These are phyloP conservation scores for Aspidoscelis tigris DNA, from an alignment of 2,113 vertebrate species.

Conservation along the genomic window DNA sequence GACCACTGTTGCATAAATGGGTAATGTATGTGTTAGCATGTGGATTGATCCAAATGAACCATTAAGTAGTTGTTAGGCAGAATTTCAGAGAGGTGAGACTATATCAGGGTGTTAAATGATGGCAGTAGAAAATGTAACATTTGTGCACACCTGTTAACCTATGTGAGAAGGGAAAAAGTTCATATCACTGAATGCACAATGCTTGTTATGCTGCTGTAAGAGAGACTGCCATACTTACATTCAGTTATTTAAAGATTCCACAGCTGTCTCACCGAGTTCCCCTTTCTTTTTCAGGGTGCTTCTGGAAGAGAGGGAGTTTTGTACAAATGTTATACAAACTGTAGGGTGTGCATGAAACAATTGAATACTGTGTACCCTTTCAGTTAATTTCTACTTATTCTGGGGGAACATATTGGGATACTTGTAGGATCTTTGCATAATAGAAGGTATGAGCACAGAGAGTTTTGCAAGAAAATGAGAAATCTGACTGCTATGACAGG, in stretches of 20 bases:
- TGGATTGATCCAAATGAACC: background rate
- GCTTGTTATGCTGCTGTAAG: background rate
- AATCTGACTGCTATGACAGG: background rate
- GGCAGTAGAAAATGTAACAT: background rate
- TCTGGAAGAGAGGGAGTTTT: too few relatives aligned
- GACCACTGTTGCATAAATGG: too few relatives aligned
- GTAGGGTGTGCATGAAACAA: too few relatives aligned
- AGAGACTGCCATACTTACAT: too few relatives aligned
- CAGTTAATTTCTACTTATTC: background rate
- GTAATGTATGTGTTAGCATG: background rate
- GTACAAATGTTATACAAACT: too few relatives aligned
- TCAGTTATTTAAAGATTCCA: too few relatives aligned
- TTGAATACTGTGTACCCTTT: too few relatives aligned
- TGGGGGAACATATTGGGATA: background rate
- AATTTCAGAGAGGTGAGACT: background rate
- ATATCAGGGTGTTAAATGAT: background rate
- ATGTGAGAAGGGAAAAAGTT: background rate
- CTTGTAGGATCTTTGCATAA: too few relatives aligned
- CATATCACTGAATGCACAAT: background rate
- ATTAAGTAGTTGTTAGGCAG: background rate
- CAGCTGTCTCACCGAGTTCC: too few relatives aligned
- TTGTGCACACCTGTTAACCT: background rate
- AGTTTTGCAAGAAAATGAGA: background rate
- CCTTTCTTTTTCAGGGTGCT: too few relatives aligned
- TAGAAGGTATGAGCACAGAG: background rate